Percentiles rank a stretch among this genome's conserved stretches.
phyloP scores from a whole-genome alignment of 2,888 invertebrate genomes.

The Dolichopus griseipennis region DNA sequence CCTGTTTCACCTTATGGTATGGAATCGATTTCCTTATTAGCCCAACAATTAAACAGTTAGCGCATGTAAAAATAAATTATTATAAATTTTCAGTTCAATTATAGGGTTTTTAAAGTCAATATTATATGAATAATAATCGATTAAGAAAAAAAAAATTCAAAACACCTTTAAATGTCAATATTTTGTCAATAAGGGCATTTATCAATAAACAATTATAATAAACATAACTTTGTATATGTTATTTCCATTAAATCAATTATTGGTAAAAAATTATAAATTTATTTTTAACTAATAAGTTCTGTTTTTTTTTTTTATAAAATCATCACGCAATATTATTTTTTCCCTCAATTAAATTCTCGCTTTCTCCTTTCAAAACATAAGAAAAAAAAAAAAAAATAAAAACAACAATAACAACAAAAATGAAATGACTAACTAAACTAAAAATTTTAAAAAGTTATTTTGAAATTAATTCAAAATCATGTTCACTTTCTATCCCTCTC shows the following conservation, averaged over 20 bases:
- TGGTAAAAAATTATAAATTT: conserved; percentile 1
- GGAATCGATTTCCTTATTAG: no score
- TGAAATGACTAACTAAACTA: neutral
- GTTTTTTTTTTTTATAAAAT: neutral
- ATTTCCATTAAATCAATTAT: neutral
- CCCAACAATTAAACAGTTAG: no score
- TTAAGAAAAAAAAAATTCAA: neutral
- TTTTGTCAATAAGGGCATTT: neutral
- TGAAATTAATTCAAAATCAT: neutral
- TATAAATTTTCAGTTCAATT: no score
- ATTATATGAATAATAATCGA: neutral
- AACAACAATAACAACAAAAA: neutral
- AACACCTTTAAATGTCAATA: neutral
- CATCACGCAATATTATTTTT: neutral
- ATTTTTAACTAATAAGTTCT: neutral
- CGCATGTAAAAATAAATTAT: no score
- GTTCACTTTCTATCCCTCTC: no score
- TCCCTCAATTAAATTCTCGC: neutral
- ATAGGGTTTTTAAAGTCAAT: no score
- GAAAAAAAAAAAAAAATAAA: no score
- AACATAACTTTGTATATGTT: neutral
- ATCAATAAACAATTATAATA: neutral
- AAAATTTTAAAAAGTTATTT: neutral
- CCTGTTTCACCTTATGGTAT: no score
- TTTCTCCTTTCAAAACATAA: neutral